A percentile compares a stretch with the other conserved stretches of the same genome.
phyloP scores from a whole-genome alignment of 2,113 vertebrate species.

The Oreochromis spilurus region DNA sequence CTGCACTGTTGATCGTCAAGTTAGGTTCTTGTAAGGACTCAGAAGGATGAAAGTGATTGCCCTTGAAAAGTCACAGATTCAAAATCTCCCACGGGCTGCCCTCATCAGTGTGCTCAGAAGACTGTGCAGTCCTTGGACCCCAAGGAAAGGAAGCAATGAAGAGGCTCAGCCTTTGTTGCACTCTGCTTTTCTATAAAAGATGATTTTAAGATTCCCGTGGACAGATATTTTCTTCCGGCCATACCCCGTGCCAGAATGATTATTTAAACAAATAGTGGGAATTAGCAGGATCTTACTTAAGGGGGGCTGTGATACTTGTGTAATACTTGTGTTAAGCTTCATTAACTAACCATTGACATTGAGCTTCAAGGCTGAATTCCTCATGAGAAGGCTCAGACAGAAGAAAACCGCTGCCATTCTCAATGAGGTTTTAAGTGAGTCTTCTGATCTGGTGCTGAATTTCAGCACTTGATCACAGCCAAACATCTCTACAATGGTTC shows the following conservation, averaged over 20 bases:
- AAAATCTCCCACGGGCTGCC: background rate
- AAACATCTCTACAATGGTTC: background rate
- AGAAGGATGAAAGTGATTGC: constrained; percentile 4
- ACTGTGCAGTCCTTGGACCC: background rate
- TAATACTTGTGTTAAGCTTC: background rate
- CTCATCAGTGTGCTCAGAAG: background rate
- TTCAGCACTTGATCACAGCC: background rate
- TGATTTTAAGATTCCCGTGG: background rate
- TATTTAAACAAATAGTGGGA: background rate
- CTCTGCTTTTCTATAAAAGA: background rate
- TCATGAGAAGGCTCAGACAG: background rate
- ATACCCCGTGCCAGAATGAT: background rate
- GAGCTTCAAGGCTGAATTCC: background rate
- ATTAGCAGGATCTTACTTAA: background rate
- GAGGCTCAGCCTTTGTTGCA: background rate
- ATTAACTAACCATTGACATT: background rate
- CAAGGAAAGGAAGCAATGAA: background rate
- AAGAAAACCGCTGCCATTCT: background rate
- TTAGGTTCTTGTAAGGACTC: background rate
- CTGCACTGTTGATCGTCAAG: background rate
- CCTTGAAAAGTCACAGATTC: constrained; percentile 25
- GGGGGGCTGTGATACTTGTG: background rate
- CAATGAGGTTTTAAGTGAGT: background rate
- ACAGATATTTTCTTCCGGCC: background rate
- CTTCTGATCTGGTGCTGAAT: background rate